A percentile compares a stretch with the other conserved stretches of the same genome.
Evolutionary conservation across 1,140 invertebrate species (phyloP).

Genomic region (Drosophila elegans): DNA sequence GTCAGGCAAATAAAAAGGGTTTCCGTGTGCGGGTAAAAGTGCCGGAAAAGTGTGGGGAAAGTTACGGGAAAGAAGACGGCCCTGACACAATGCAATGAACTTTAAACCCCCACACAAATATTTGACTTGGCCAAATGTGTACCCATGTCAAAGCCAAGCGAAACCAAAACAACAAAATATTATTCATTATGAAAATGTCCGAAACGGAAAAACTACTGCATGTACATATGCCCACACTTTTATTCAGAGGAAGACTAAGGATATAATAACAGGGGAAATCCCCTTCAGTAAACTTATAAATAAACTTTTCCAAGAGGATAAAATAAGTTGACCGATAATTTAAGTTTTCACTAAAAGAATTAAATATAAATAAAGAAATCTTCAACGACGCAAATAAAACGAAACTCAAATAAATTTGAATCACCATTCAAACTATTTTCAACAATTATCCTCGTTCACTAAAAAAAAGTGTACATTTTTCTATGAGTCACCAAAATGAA

Average conservation of each 20-base stretch:
- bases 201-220: conserved; percentile 9
- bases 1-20: conserved; percentile 36
- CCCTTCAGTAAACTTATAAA: background rate
- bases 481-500: no score
- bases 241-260: background rate
- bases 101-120: conserved; percentile 54
- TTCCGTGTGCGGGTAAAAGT: conserved; percentile 2
- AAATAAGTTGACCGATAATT: background rate
- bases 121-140: conserved; percentile 58
- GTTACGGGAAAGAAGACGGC: background rate
- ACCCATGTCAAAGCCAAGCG: conserved; percentile 59
- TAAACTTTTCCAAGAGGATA: background rate
- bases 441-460: no score
- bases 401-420: background rate
- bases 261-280: conserved; percentile 2
- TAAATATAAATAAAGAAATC: background rate
- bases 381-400: background rate
- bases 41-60: conserved; percentile 13
- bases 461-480: no score
- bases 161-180: conserved; percentile 40
- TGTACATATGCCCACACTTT: background rate
- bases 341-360: background rate
- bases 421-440: no score
- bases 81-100: conserved; percentile 69
- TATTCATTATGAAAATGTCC: conserved; percentile 41